Evolutionary conservation across 2,113 vertebrate genomes (phyloP).

Genomic region (Oncorhynchus gorbuscha): DNA sequence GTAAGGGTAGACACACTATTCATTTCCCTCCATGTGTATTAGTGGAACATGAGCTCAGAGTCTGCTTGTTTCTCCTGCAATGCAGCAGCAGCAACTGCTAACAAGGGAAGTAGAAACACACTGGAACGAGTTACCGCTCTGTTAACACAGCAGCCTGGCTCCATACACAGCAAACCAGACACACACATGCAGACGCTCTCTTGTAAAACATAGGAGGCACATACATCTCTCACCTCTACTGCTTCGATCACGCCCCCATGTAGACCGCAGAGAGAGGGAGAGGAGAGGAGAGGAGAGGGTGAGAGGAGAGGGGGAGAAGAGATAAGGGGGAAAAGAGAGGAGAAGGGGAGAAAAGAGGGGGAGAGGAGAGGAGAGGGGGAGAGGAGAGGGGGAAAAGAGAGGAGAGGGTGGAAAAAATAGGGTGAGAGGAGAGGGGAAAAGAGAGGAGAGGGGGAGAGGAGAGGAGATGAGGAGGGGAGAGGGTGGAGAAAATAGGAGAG

Average conservation of each 20-base stretch:
- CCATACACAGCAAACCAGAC: background rate
- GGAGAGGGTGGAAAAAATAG: no score
- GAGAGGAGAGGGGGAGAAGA: background rate
- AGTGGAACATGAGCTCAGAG: slow-evolving; percentile 6
- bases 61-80: slow-evolving; percentile 36
- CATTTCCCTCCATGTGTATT: slow-evolving; percentile 16
- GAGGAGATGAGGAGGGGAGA: no score
- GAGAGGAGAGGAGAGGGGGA: background rate
- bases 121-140: background rate
- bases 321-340: background rate
- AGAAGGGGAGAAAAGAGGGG: background rate
- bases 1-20: slow-evolving; percentile 1
- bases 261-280: slow-evolving; percentile 2
- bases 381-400: no score
- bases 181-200: background rate
- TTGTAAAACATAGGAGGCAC: background rate
- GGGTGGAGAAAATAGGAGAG: no score
- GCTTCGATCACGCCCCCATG: background rate
- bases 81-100: slow-evolving; percentile 33
- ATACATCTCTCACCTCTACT: slow-evolving; percentile 1
- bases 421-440: background rate
- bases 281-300: background rate
- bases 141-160: background rate
- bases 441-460: slow-evolving; percentile 1
- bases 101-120: background rate